Percentiles rank a stretch among this genome's conserved stretches.
Evolutionary conservation across 2,113 vertebrate genomes (phyloP).

Genomic region (Petroica traversi): DNA sequence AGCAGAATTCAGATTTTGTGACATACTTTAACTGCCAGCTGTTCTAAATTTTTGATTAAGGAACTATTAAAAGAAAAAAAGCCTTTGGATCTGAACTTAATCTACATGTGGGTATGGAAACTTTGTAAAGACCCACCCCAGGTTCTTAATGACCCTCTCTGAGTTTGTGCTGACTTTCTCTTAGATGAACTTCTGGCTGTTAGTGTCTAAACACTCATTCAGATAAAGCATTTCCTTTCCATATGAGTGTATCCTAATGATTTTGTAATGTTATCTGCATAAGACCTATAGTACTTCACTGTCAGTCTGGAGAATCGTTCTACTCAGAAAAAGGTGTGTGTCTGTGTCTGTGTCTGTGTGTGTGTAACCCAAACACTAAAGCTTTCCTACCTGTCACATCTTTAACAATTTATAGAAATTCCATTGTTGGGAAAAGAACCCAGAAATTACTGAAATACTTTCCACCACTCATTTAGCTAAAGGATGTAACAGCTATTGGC

Average conservation of each 20-base stretch:
- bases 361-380: not conserved
- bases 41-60: not conserved
- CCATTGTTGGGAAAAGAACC: not conserved
- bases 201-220: not conserved
- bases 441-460: constrained; percentile 50
- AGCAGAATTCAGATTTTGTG: not conserved
- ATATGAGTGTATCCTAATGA: not conserved
- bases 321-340: not conserved
- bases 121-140: not conserved
- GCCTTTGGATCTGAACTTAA: not conserved
- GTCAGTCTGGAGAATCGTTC: constrained; percentile 32
- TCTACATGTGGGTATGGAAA: not conserved
- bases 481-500: constrained; percentile 56
- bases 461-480: constrained; percentile 50
- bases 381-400: constrained; percentile 17
- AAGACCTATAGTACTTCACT: not conserved
- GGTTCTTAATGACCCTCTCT: not conserved
- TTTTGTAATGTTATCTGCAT: not conserved
- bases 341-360: not conserved
- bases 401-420: constrained; percentile 63
- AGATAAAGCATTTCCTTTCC: not conserved
- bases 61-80: not conserved
- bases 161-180: not conserved
- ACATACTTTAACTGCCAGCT: not conserved
- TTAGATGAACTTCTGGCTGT: not conserved